Percentiles rank a stretch among this genome's conserved stretches.
Conservation (phyloP, 2,888 invertebrate genomes). For the Agapetus fuscipes region DNA sequence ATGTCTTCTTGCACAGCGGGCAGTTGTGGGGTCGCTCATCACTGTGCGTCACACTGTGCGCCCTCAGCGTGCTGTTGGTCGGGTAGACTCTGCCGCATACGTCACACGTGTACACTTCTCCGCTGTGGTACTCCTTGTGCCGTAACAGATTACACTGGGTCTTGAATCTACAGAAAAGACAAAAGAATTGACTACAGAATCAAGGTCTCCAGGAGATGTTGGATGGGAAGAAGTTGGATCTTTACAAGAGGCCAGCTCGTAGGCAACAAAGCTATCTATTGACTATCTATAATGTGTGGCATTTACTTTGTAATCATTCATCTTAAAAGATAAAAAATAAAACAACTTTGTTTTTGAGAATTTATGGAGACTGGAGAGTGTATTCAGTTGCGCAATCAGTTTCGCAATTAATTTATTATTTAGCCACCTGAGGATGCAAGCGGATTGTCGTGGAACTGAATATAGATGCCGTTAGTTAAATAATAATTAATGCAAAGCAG, state of each 20-base stretch:
- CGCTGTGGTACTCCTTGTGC: constrained; percentile 54
- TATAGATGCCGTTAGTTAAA: too few relatives aligned
- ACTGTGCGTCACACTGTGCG: constrained; percentile 62
- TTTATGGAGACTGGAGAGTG: too few relatives aligned
- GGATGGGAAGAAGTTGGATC: not conserved
- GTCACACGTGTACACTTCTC: constrained; percentile 49
- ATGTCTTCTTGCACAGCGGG: constrained; percentile 58
- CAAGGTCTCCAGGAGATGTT: not conserved
- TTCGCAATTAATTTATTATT: too few relatives aligned
- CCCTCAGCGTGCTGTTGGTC: constrained; percentile 55
- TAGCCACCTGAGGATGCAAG: too few relatives aligned
- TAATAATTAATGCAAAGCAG: too few relatives aligned
- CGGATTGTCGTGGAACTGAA: too few relatives aligned
- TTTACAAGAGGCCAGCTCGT: too few relatives aligned
- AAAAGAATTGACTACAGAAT: not conserved
- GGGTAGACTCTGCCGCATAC: constrained; percentile 63
- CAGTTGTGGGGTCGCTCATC: constrained; percentile 59
- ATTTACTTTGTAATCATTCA: not conserved
- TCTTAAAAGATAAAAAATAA: too few relatives aligned
- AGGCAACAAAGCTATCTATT: too few relatives aligned
- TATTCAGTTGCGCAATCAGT: too few relatives aligned
- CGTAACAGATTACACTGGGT: constrained; percentile 51
- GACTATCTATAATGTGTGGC: too few relatives aligned
- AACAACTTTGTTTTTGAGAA: too few relatives aligned
- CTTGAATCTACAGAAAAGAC: constrained; percentile 50